phyloP scores from a whole-genome alignment of 2,797 vertebrate species.

The Anguilla obscura region DNA sequence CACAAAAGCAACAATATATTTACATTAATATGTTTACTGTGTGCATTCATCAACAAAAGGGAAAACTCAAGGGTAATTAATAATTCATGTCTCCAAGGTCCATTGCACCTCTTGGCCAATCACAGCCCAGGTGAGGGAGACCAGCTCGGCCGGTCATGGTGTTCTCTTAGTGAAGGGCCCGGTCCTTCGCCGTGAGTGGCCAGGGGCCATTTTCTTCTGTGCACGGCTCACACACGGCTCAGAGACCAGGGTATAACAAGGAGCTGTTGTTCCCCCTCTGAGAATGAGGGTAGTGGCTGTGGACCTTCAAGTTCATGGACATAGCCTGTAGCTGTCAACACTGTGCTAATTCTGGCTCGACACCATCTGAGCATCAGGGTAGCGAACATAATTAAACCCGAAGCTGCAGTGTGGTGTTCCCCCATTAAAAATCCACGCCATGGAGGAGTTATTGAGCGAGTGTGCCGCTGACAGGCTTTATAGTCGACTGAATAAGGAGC shows the following conservation, averaged over 20 bases:
- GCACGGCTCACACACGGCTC: slow-evolving; percentile 52
- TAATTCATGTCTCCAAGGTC: slow-evolving; percentile 66
- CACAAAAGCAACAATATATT: background rate
- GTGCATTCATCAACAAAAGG: background rate
- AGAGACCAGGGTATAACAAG: slow-evolving; percentile 71
- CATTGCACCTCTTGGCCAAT: slow-evolving; percentile 59
- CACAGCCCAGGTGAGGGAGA: slow-evolving; percentile 62
- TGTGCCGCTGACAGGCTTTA: slow-evolving; percentile 44
- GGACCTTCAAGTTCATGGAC: slow-evolving; percentile 74
- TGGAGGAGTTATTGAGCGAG: slow-evolving; percentile 38
- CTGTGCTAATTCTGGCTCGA: slow-evolving; percentile 63
- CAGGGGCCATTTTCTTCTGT: slow-evolving; percentile 56
- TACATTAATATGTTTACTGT: background rate
- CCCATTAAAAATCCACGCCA: slow-evolving; percentile 30
- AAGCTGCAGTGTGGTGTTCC: slow-evolving; percentile 41
- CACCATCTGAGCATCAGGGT: slow-evolving; percentile 62
- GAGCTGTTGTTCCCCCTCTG: slow-evolving; percentile 73
- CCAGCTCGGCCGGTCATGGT: slow-evolving; percentile 58
- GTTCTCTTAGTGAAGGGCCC: slow-evolving; percentile 52
- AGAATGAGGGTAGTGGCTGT: slow-evolving; percentile 73
- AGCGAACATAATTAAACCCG: slow-evolving; percentile 58
- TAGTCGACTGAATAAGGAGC: slow-evolving; percentile 31
- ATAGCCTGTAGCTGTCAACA: slow-evolving; percentile 74
- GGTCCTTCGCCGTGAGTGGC: slow-evolving; percentile 56
- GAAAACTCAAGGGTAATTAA: slow-evolving; percentile 60